Evolutionary conservation across 2,888 invertebrate species (phyloP).

Genomic region (Melanostoma mellinum): DNA sequence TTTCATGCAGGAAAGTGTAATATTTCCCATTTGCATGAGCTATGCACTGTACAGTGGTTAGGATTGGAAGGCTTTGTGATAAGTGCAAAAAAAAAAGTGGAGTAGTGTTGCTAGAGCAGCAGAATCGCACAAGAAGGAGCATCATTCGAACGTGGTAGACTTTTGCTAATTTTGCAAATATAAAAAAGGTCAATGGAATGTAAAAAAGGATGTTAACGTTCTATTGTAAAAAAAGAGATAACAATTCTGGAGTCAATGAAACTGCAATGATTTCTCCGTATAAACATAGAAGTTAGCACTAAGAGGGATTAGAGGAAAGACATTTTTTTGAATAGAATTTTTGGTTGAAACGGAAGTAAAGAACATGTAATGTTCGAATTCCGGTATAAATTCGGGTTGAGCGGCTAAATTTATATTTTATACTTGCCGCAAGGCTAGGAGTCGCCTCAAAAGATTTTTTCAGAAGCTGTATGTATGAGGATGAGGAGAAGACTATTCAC

Average conservation of each 20-base stretch:
- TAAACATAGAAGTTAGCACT: neutral
- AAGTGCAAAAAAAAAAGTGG: conserved; percentile 41
- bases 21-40: conserved; percentile 56
- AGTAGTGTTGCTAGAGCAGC: conserved; percentile 50
- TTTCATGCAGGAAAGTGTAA: conserved; percentile 69
- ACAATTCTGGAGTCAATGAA: conserved; percentile 47
- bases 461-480: no score
- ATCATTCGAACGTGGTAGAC: conserved; percentile 31
- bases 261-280: conserved; percentile 2
- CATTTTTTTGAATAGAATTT: neutral
- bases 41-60: conserved; percentile 5
- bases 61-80: conserved; percentile 39
- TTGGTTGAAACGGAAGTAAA: no score
- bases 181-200: conserved; percentile 63
- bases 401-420: no score
- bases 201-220: conserved; percentile 26
- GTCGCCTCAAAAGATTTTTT: no score
- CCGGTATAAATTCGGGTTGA: no score
- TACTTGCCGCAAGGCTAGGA: no score
- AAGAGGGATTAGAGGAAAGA: neutral
- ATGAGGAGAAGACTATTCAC: no score
- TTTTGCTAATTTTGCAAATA: conserved; percentile 66
- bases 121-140: conserved; percentile 27
- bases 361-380: no score
- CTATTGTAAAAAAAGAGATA: conserved; percentile 39